These are phyloP conservation scores for Champsocephalus gunnari DNA, from an alignment of 2,797 vertebrate species.

Conservation along the genomic window DNA sequence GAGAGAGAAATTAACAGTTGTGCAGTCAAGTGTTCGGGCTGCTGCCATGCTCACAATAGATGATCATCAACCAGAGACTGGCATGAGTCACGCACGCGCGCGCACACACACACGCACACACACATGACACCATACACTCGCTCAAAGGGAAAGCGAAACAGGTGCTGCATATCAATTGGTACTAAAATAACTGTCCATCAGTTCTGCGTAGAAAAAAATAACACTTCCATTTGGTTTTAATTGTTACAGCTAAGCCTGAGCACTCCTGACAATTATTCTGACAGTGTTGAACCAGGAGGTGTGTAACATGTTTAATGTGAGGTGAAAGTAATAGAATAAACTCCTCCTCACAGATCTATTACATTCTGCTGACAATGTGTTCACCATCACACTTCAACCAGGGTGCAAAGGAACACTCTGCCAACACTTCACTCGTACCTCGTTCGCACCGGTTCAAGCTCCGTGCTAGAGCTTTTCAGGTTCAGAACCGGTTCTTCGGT, in stretches of 20 bases:
- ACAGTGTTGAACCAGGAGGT: slow-evolving; percentile 33
- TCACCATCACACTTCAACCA: slow-evolving; percentile 23
- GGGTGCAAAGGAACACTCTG: slow-evolving; percentile 10
- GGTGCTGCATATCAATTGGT: slow-evolving; percentile 54
- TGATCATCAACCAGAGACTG: slow-evolving; percentile 67
- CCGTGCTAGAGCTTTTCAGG: too few species aligned
- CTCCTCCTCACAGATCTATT: slow-evolving; percentile 36
- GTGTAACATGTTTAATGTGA: slow-evolving; percentile 45
- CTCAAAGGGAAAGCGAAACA: slow-evolving; percentile 29
- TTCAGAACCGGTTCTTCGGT: too few species aligned
- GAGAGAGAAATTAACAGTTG: slow-evolving; percentile 84
- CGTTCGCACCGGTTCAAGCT: too few species aligned
- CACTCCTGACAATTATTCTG: slow-evolving; percentile 23
- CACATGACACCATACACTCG: slow-evolving; percentile 33
- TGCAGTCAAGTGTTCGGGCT: slow-evolving; percentile 80
- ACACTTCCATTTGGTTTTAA: slow-evolving; percentile 58
- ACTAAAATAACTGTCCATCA: slow-evolving; percentile 62
- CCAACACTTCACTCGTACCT: background rate
- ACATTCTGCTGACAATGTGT: slow-evolving; percentile 41
- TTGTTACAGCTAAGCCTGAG: slow-evolving; percentile 51
- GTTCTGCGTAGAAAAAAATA: slow-evolving; percentile 30
- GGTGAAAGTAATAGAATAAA: slow-evolving; percentile 57
- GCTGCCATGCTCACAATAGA: slow-evolving; percentile 67
- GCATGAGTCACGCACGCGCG: slow-evolving; percentile 50
- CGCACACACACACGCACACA: slow-evolving; percentile 13